Conservation (phyloP, 2,888 invertebrate genomes). For the Sesamia inferens region DNA sequence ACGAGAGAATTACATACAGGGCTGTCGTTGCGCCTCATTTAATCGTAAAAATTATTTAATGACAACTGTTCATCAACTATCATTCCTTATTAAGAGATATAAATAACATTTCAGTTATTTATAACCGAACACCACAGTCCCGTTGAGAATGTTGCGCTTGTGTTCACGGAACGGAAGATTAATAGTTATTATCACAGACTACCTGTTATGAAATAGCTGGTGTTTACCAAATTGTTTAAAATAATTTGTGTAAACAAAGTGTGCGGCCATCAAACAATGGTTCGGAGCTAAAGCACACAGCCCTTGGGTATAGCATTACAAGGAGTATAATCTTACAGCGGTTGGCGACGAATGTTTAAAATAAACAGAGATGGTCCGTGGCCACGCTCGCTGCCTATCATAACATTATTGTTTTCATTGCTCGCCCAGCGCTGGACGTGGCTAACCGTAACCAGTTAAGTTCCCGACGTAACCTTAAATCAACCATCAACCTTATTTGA, state of each 20-base stretch:
- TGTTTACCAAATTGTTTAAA: slow-evolving; percentile 64
- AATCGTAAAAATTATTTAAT: slow-evolving; percentile 72
- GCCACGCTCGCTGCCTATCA: slow-evolving; percentile 76
- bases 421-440: slow-evolving; percentile 69
- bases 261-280: slow-evolving; percentile 72
- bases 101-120: slow-evolving; percentile 60
- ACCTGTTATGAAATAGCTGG: slow-evolving; percentile 58
- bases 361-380: slow-evolving; percentile 79
- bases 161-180: slow-evolving; percentile 46
- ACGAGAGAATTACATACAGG: slow-evolving; percentile 75
- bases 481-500: slow-evolving; percentile 41
- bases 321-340: slow-evolving; percentile 79
- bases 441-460: slow-evolving; percentile 56
- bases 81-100: slow-evolving; percentile 67
- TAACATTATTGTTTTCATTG: slow-evolving; percentile 87
- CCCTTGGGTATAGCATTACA: slow-evolving; percentile 76
- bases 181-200: slow-evolving; percentile 59
- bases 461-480: slow-evolving; percentile 43
- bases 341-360: slow-evolving; percentile 82
- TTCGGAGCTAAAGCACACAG: slow-evolving; percentile 71
- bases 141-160: slow-evolving; percentile 44
- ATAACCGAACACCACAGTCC: slow-evolving; percentile 47
- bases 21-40: slow-evolving; percentile 64
- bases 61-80: slow-evolving; percentile 69
- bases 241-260: slow-evolving; percentile 69